Base-by-base conservation (phyloP, 2,797 vertebrate species). In the Luscinia luscinia region DNA sequence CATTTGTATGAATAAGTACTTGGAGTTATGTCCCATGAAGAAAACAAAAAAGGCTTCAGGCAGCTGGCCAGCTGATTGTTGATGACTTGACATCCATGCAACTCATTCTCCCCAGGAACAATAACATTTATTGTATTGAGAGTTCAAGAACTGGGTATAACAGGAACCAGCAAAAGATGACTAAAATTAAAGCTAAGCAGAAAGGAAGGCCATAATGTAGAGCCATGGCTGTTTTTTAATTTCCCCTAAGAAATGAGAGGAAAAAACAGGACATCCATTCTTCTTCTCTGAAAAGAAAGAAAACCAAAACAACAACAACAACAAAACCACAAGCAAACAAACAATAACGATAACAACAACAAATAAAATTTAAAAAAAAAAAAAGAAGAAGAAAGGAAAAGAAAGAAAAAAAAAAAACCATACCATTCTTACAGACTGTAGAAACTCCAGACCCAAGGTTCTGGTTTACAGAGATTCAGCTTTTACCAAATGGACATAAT, bases 41-140 rank as follows among this genome's bases (percentile, higher is more conserved):
- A 88, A 94, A 94, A 84, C 41, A 92, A 90, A 91, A 92, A 55
- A 27, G 11, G 24, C 51, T 86, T 91, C 59, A 75, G 90, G 88
- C 46, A 90, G 69, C 30, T 90, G 58, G 72, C 80, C 85, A 86
- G 62, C 24, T 93, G 73, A 91, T 94, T 91, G 76, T 91, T 94
- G 85, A 90, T 80, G 75, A 76, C 28, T 93, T 96, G 82, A 93
- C 73, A 81, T 89, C 89, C 91, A 87, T 87, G 83, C 40, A 90
- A 69, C 51, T 69, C 62, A 79, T 90, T 95, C 51, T 91, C 22
- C 59, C 48, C 67, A 58, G 30, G 84, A 94, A 94, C 89, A 93
- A 85, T 94, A 91, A 76, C 78, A 67, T 77, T 89, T 89, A 89
- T 92, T 94, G 78, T 95, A 64, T 40, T 74, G 70, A 80, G 45